Percentiles rank a stretch among this genome's conserved stretches.
Conservation (phyloP, 2,113 vertebrate genomes). For the Megatriorchis doriae region DNA sequence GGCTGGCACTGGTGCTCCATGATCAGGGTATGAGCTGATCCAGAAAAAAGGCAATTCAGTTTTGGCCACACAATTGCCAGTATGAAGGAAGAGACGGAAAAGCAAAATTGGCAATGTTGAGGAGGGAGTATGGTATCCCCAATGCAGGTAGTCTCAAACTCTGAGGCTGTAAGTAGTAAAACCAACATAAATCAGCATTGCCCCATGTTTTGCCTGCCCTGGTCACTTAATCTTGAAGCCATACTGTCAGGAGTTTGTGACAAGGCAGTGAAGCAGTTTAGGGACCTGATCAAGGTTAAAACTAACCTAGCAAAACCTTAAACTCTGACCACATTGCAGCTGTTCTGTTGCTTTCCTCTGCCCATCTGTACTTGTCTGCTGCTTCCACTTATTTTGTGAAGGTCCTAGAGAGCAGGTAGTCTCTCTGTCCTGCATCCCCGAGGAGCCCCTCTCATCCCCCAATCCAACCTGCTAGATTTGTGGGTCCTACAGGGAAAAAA, state of each 20-base stretch:
- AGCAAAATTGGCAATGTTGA: neutral
- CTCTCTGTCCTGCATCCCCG: neutral
- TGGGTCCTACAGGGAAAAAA: neutral
- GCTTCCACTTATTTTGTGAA: neutral
- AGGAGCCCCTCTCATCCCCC: neutral
- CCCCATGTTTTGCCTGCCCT: neutral
- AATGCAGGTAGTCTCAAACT: fast-evolving
- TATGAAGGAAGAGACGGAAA: neutral
- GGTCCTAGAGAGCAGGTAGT: neutral
- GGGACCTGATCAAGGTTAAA: neutral
- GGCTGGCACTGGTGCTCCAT: neutral
- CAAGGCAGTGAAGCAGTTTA: neutral
- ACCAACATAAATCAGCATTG: neutral
- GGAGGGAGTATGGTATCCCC: neutral
- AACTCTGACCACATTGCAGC: neutral
- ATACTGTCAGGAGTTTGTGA: neutral
- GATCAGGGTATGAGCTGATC: neutral
- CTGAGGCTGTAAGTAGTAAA: neutral
- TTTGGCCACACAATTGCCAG: neutral
- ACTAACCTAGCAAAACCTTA: neutral
- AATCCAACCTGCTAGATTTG: neutral
- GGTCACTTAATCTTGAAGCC: neutral
- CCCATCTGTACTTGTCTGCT: neutral
- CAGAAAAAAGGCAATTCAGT: neutral
- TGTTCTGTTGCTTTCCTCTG: neutral